Evolutionary conservation across 92 coral and sea anemone species (phyloP).

Genomic region (Epizoanthus illoricatus): DNA sequence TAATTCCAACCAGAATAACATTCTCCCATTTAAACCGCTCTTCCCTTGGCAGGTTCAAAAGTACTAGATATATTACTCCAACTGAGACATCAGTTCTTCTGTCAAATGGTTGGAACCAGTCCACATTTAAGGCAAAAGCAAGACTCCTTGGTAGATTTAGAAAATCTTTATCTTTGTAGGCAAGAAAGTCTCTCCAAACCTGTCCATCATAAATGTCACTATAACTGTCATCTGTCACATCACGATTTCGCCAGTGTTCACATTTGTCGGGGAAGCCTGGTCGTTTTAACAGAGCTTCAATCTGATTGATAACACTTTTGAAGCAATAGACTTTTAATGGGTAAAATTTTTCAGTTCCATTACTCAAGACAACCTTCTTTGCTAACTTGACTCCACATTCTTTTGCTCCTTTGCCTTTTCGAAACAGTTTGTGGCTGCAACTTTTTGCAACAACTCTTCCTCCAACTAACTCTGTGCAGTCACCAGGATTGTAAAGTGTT

Average conservation of each 20-base stretch:
- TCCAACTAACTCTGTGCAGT: slow-evolving; percentile 48
- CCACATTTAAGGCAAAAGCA: neutral
- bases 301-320: slow-evolving; percentile 34
- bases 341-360: slow-evolving; percentile 45
- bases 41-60: neutral
- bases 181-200: too few species aligned
- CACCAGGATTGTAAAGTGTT: slow-evolving; percentile 40
- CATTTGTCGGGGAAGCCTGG: too few species aligned
- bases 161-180: neutral
- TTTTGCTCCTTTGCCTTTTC: slow-evolving; percentile 39
- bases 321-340: slow-evolving; percentile 46
- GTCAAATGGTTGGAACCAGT: slow-evolving; percentile 1
- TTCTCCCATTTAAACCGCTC: slow-evolving; percentile 12
- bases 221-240: too few species aligned
- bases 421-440: slow-evolving; percentile 22
- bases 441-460: slow-evolving; percentile 27
- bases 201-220: too few species aligned
- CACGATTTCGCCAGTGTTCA: too few species aligned
- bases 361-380: slow-evolving; percentile 33
- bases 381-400: slow-evolving; percentile 51
- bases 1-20: slow-evolving; percentile 5
- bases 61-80: neutral
- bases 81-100: neutral
- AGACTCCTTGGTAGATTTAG: neutral
- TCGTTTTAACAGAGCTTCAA: too few species aligned